Conservation (phyloP, 2,113 vertebrate species). For the Xiphorhynchus elegans region DNA sequence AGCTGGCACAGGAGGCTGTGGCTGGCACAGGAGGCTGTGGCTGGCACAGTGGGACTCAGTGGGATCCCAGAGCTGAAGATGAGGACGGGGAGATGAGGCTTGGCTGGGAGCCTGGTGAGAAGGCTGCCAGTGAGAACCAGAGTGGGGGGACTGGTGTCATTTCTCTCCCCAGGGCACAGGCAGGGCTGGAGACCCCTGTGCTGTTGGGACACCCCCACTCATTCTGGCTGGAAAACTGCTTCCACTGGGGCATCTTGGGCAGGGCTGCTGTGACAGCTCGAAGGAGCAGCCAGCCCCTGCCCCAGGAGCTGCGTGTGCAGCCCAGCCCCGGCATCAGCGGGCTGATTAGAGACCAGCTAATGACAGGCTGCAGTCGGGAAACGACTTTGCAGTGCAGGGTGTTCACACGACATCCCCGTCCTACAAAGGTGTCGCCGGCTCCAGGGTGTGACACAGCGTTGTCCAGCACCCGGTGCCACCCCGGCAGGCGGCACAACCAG, state of each 20-base stretch:
- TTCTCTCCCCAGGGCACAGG: background rate
- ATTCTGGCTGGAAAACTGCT: background rate
- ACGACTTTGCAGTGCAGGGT: background rate
- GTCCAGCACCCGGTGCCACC: background rate
- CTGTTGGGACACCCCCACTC: accelerated
- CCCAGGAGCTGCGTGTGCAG: background rate
- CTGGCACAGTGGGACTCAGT: too few relatives aligned
- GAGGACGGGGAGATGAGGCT: too few relatives aligned
- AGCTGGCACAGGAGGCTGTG: background rate
- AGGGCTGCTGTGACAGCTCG: background rate
- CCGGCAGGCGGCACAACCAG: background rate
- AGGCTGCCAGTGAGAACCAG: accelerated
- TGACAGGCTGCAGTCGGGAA: background rate
- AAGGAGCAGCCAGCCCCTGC: background rate
- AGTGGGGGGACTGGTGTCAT: accelerated
- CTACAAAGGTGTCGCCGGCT: background rate
- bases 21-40: background rate
- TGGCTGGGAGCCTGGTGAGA: background rate
- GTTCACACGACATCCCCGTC: background rate
- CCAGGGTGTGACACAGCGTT: background rate
- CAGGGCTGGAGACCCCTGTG: accelerated
- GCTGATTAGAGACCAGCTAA: conserved; percentile 24
- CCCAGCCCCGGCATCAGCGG: background rate
- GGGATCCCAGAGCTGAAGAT: background rate
- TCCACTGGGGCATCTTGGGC: background rate